phyloP scores from a whole-genome alignment of 2,888 invertebrate genomes.

The Lepeophtheirus nordmannii region DNA sequence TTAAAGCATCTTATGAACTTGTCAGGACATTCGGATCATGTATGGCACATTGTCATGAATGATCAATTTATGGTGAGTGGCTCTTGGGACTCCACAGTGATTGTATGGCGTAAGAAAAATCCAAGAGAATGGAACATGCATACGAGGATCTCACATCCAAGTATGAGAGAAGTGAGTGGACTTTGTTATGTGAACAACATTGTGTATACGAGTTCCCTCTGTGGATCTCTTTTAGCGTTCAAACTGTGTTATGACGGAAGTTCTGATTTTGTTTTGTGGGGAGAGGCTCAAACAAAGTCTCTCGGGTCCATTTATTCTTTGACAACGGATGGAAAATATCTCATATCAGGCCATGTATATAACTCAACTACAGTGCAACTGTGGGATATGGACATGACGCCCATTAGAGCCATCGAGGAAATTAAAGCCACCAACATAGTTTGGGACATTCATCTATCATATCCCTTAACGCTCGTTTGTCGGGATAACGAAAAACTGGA shows the following conservation, averaged over 20 bases:
- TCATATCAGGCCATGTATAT: background rate
- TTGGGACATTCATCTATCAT: background rate
- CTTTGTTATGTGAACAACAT: background rate
- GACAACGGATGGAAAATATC: background rate
- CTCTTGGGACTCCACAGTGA: slow-evolving; percentile 14
- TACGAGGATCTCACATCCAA: background rate
- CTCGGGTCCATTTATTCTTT: slow-evolving; percentile 6
- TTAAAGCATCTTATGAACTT: background rate
- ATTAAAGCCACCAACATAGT: background rate
- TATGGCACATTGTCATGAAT: slow-evolving; percentile 15
- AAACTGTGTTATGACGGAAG: background rate
- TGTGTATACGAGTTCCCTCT: background rate
- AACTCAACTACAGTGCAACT: background rate
- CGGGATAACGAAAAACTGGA: slow-evolving; percentile 11
- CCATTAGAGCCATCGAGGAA: background rate
- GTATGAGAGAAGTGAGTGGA: background rate
- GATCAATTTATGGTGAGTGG: background rate
- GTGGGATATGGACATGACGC: background rate
- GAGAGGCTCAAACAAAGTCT: background rate
- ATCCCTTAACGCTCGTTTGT: slow-evolving; percentile 3
- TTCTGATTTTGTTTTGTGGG: background rate
- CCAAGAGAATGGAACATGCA: background rate
- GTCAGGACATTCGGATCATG: slow-evolving; percentile 12
- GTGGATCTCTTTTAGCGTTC: background rate
- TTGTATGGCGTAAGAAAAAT: background rate